These are phyloP conservation scores for Chymomyza amoena DNA, from an alignment of 2,888 invertebrate genomes.

Conservation along the genomic window DNA sequence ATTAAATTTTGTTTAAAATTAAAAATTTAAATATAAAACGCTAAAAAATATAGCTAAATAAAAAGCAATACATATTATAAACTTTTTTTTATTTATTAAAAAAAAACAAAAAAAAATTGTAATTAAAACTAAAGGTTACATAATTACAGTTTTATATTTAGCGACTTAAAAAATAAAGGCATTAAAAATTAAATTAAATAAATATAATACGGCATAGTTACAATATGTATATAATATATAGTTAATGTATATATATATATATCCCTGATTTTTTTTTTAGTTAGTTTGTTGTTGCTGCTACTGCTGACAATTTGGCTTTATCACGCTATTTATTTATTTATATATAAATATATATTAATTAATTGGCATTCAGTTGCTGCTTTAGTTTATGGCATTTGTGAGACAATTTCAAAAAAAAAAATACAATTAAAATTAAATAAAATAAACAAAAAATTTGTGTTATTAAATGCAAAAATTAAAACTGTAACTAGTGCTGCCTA, in stretches of 20 bases:
- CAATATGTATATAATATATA: background rate
- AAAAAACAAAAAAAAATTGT: slow-evolving; percentile 20
- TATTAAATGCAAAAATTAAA: background rate
- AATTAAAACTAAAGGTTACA: slow-evolving; percentile 2
- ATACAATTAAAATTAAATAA: slow-evolving; percentile 18
- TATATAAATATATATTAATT: slow-evolving; percentile 33
- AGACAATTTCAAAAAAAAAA: slow-evolving; percentile 15
- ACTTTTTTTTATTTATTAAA: background rate
- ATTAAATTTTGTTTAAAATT: slow-evolving; percentile 4
- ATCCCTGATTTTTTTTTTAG: slow-evolving; percentile 58
- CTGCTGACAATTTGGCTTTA: slow-evolving; percentile 59
- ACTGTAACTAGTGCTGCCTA: background rate
- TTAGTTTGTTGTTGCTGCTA: slow-evolving; percentile 23
- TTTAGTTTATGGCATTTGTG: slow-evolving; percentile 54
- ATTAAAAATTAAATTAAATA: slow-evolving; percentile 44
- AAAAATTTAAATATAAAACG: background rate
- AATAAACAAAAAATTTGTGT: slow-evolving; percentile 25
- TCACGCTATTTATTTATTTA: slow-evolving; percentile 40
- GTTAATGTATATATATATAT: slow-evolving; percentile 23
- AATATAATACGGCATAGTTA: slow-evolving; percentile 9
- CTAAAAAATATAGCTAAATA: slow-evolving; percentile 20
- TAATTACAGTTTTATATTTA: slow-evolving; percentile 30
- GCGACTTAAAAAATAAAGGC: slow-evolving; percentile 15
- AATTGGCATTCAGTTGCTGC: slow-evolving; percentile 59
- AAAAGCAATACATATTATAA: slow-evolving; percentile 5